Conservation (phyloP, 1,140 invertebrate species). For the Procambarus clarkii region DNA sequence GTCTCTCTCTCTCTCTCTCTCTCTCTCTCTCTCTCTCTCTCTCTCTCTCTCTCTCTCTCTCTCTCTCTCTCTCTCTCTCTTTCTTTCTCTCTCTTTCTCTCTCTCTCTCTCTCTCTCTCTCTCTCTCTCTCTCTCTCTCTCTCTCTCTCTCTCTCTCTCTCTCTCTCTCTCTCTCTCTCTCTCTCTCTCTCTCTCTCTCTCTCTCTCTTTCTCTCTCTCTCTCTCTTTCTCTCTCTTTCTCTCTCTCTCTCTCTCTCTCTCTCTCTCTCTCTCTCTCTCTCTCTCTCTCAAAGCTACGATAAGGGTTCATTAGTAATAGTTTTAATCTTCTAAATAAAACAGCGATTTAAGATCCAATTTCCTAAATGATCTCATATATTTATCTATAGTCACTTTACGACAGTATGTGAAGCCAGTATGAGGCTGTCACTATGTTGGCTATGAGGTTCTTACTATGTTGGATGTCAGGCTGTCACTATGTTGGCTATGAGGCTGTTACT, state of each 20-base stretch:
- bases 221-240: background rate
- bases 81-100: background rate
- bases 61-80: background rate
- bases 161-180: background rate
- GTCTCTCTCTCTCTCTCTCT: too few species aligned
- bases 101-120: background rate
- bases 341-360: too few species aligned
- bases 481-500: too few species aligned
- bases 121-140: background rate
- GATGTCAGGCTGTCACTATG: too few species aligned
- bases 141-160: background rate
- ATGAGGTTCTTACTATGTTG: too few species aligned
- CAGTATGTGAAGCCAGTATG: too few species aligned
- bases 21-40: background rate
- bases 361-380: too few species aligned
- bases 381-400: too few species aligned
- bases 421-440: too few species aligned
- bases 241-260: background rate
- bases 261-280: slow-evolving; percentile 15
- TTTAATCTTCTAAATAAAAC: too few species aligned
- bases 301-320: too few species aligned
- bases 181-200: background rate
- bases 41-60: background rate
- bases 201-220: background rate
- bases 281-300: background rate